Conservation (phyloP, 2,113 vertebrate species). For the Nanger granti region DNA sequence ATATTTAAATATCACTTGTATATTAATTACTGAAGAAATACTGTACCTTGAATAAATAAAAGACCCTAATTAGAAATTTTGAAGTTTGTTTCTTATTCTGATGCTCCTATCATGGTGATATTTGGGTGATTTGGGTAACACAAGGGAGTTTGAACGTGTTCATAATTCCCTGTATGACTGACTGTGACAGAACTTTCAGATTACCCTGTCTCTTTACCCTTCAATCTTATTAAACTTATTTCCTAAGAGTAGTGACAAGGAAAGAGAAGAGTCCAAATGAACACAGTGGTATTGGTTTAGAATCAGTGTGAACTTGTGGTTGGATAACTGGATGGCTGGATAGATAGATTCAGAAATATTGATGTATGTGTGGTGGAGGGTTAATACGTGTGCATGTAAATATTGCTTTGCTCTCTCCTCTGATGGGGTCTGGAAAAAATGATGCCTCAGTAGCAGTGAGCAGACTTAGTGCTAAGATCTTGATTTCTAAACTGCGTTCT, state of each 20-base stretch:
- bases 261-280: neutral
- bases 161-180: neutral
- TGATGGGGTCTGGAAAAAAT: neutral
- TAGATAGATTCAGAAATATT: neutral
- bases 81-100: neutral
- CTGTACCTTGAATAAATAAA: neutral
- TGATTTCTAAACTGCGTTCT: neutral
- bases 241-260: neutral
- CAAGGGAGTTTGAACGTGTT: neutral
- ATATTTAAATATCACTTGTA: neutral
- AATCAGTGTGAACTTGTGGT: neutral
- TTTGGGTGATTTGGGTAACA: neutral
- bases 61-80: neutral
- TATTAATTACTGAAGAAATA: neutral
- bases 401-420: neutral
- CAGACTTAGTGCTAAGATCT: neutral
- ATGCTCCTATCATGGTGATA: neutral
- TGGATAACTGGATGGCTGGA: neutral
- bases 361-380: accelerated
- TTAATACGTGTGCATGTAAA: accelerated
- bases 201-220: neutral
- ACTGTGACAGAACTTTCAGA: neutral
- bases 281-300: neutral
- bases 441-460: neutral
- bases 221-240: neutral